Evolutionary conservation across 2,888 invertebrate genomes (phyloP).

Genomic region (Pammene fasciana): DNA sequence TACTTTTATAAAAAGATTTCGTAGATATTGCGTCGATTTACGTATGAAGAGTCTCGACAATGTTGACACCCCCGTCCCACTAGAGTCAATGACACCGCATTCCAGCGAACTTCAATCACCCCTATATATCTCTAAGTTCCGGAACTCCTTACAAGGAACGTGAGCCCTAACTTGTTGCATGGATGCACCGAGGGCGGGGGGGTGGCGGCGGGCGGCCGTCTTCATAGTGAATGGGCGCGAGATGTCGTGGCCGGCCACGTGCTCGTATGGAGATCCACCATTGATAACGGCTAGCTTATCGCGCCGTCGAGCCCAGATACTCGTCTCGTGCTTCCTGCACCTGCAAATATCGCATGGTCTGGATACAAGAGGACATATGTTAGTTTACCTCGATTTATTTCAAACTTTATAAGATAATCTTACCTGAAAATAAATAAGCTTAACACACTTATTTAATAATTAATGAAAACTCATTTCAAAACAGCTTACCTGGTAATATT

Average conservation of each 20-base stretch:
- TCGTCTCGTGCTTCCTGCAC: neutral
- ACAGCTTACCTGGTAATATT: too few relatives aligned
- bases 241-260: constrained; percentile 81
- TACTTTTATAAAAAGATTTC: neutral
- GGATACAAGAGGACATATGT: neutral
- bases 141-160: constrained; percentile 72
- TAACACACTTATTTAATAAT: too few relatives aligned
- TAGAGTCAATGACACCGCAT: constrained; percentile 39
- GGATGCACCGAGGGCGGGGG: constrained; percentile 72
- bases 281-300: constrained; percentile 81
- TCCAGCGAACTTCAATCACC: constrained; percentile 41
- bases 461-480: too few relatives aligned
- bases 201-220: constrained; percentile 66
- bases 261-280: constrained; percentile 82
- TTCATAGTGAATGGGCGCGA: constrained; percentile 83
- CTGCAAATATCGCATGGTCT: neutral
- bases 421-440: too few relatives aligned
- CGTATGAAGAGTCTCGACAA: constrained; percentile 4
- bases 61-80: constrained; percentile 34
- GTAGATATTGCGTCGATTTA: neutral
- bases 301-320: constrained; percentile 41
- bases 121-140: constrained; percentile 51
- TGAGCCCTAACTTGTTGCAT: constrained; percentile 82
- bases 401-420: too few relatives aligned
- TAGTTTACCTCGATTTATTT: neutral